Evolutionary conservation across 2,888 invertebrate species (phyloP).

Genomic region (Drosophila greeni): DNA sequence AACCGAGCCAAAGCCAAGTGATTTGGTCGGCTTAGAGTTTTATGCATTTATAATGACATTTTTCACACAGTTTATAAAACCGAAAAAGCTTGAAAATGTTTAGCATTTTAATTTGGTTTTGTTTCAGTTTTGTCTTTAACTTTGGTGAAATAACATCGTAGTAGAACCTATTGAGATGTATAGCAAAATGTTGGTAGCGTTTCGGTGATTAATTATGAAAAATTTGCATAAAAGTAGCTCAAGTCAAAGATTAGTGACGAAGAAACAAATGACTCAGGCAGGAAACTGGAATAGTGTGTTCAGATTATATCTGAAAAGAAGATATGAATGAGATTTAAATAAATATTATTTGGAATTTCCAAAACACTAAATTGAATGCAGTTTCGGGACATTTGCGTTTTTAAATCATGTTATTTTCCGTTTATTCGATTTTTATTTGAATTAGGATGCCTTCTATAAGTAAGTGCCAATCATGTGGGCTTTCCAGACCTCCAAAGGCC

Average conservation of each 20-base stretch:
- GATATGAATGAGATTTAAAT: no score
- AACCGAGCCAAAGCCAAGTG: slow-evolving; percentile 36
- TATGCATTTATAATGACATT: slow-evolving; percentile 60
- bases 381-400: background rate
- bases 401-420: background rate
- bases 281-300: slow-evolving; percentile 46
- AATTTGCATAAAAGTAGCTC: slow-evolving; percentile 53
- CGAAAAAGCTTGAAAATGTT: slow-evolving; percentile 50
- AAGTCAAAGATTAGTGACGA: slow-evolving; percentile 39
- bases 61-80: slow-evolving; percentile 65
- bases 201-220: slow-evolving; percentile 46
- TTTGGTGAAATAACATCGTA: background rate
- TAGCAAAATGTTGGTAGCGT: slow-evolving; percentile 19
- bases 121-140: slow-evolving; percentile 1
- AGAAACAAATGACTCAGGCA: slow-evolving; percentile 43
- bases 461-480: background rate
- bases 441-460: no score
- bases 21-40: slow-evolving; percentile 32
- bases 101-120: slow-evolving; percentile 54
- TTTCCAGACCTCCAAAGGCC: background rate
- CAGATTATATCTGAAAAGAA: background rate
- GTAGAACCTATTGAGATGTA: slow-evolving; percentile 17
- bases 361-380: background rate
- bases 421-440: no score
- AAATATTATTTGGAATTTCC: slow-evolving; percentile 2